Conservation (phyloP, 2,888 invertebrate species). For the Aleiodes leptofemur region DNA sequence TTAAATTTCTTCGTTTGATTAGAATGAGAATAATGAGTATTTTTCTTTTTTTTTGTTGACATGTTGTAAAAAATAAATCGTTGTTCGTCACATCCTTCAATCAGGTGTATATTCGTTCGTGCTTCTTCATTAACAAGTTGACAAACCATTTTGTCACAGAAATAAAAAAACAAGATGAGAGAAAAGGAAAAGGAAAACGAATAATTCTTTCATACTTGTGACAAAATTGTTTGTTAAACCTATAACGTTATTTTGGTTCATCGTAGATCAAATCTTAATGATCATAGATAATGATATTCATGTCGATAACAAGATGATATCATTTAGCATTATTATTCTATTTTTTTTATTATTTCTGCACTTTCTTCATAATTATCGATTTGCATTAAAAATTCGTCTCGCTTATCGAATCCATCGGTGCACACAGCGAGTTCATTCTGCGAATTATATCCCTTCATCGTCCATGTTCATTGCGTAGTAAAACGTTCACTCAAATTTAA, state of each 20-base stretch:
- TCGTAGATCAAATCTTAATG: conserved; percentile 34
- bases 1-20: conserved; percentile 1
- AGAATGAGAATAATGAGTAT: conserved; percentile 25
- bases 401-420: conserved; percentile 36
- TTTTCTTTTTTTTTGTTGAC: conserved; percentile 21
- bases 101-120: conserved; percentile 37
- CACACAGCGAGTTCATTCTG: conserved; percentile 27
- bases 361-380: conserved; percentile 13
- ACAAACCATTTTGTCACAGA: conserved; percentile 1
- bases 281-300: conserved; percentile 25
- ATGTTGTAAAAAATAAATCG: conserved; percentile 40
- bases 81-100: conserved; percentile 29
- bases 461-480: not conserved
- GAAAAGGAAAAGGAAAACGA: no score
- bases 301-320: conserved; percentile 24
- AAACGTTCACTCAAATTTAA: conserved; percentile 5
- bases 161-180: not conserved
- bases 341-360: not conserved
- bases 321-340: not conserved
- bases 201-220: not conserved
- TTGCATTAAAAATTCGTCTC: conserved; percentile 29
- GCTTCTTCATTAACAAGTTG: conserved; percentile 15
- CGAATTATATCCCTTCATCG: conserved; percentile 28
- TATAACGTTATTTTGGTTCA: not conserved
- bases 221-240: conserved; percentile 2